Conservation (phyloP, 1,140 invertebrate genomes). For the Schmidtea mediterranea region DNA sequence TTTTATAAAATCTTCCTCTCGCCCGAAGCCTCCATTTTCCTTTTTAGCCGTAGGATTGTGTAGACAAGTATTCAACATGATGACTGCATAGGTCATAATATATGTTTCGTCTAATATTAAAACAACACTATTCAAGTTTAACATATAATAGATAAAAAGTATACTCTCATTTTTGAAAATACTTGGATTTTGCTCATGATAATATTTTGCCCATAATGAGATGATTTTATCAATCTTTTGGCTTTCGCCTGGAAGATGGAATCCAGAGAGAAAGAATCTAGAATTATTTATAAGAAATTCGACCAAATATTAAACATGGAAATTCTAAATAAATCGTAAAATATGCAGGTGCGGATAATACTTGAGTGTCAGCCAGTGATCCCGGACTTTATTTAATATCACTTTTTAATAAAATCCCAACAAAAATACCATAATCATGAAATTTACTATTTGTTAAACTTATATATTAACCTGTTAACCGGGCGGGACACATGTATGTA, state of each 20-base stretch:
- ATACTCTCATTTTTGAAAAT: not conserved
- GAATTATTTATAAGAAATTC: not conserved
- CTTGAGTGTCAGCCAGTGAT: too few species aligned
- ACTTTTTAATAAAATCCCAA: too few species aligned
- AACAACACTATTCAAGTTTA: not conserved
- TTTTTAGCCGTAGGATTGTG: not conserved
- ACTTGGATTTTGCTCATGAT: conserved; percentile 2
- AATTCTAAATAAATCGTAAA: too few species aligned
- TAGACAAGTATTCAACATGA: not conserved
- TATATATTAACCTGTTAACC: too few species aligned
- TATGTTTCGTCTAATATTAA: not conserved
- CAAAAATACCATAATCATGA: too few species aligned
- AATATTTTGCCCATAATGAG: not conserved
- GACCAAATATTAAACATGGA: too few species aligned
- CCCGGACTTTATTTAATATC: too few species aligned
- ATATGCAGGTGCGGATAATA: too few species aligned
- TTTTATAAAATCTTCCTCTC: conserved; percentile 4
- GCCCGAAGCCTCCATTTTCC: not conserved
- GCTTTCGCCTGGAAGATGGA: conserved; percentile 3
- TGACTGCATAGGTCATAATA: not conserved
- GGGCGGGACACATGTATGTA: too few species aligned
- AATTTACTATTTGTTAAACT: too few species aligned
- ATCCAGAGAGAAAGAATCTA: not conserved
- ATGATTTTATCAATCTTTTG: conserved; percentile 5
- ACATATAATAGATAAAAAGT: not conserved